Base-by-base conservation (phyloP, 2,797 vertebrate species). In the Sciaenops ocellatus region DNA sequence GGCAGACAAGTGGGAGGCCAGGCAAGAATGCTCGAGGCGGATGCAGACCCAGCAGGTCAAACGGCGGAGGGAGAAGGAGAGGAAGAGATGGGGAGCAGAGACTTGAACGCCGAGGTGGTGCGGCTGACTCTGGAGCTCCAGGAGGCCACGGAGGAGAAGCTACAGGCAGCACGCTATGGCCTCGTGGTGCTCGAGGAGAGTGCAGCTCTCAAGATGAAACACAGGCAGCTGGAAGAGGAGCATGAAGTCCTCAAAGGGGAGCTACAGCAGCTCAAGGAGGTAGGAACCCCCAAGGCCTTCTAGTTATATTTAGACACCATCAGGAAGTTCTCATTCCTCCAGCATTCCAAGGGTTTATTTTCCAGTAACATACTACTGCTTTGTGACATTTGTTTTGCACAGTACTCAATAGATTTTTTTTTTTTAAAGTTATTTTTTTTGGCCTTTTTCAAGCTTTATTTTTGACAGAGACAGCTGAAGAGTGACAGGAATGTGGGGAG, bases 141-240 rank as follows among this genome's bases (percentile, higher is more conserved):
- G 83, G 96, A 97, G 90, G 96, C 96, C 64, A 97, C 95, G 0
- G 96, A 95, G 81, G 95, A 97, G 86, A 97, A 97, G 89, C 94
- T 96, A 4, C 97, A 97, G 89, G 97, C 97, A 0, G 96, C 97
- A 0, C 95, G 96, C 13, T 97, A 97, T 10, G 97, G 97, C 24
- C 92, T 97, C 79, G 97, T 93, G 3, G 96, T 97, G 69, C 84
- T 97, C 75, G 96, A 97, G 88, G 96, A 97, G 84, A 97, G 95
- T 24, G 86, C 94, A 0, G 91, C 93, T 3, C 90, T 97, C 34
- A 96, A 96, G 90, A 90, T 66, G 59, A 96, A 94, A 78, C 92
- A 95, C 84, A 80, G 86, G 65, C 95, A 96, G 62, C 93, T 97
- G 84, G 96, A 97, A 83, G 94, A 95, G 69, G 96, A 97, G 56